These are phyloP conservation scores for Chroicocephalus ridibundus DNA, from an alignment of 2,113 vertebrate genomes.

Conservation along the genomic window DNA sequence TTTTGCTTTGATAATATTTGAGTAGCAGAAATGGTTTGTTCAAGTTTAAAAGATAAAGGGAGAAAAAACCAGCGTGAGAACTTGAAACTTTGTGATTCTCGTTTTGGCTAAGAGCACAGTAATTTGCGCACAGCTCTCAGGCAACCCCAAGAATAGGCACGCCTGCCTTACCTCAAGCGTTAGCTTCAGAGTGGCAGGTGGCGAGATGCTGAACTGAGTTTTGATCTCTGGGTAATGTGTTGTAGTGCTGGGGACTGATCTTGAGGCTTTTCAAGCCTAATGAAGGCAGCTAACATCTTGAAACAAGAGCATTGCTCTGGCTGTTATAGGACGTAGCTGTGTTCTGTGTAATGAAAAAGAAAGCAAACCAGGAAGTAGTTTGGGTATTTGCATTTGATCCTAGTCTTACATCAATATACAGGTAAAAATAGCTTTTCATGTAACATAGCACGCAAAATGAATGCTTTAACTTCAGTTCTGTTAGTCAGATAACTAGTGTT, in stretches of 20 bases:
- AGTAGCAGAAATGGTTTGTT: not conserved
- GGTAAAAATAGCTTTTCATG: accelerated
- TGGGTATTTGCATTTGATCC: not conserved
- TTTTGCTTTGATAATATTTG: not conserved
- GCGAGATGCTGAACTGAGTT: not conserved
- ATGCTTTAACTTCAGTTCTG: not conserved
- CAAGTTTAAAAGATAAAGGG: not conserved
- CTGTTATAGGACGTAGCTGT: not conserved
- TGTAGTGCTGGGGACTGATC: not conserved
- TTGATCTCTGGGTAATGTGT: not conserved
- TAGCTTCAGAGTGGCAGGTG: not conserved
- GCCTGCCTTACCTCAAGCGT: not conserved
- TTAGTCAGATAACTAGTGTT: not conserved
- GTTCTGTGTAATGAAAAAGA: not conserved
- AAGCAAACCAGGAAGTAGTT: not conserved
- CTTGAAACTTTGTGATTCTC: not conserved
- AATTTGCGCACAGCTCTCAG: accelerated
- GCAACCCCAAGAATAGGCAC: accelerated
- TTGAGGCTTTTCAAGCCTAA: not conserved
- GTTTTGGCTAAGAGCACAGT: not conserved
- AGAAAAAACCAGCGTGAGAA: accelerated
- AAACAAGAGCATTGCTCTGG: not conserved
- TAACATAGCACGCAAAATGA: accelerated
- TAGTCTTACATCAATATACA: accelerated
- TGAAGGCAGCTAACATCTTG: not conserved